Percentiles rank a stretch among this genome's conserved stretches.
phyloP scores from a whole-genome alignment of 92 coral and sea anemone species.

The Paramuricea clavata region DNA sequence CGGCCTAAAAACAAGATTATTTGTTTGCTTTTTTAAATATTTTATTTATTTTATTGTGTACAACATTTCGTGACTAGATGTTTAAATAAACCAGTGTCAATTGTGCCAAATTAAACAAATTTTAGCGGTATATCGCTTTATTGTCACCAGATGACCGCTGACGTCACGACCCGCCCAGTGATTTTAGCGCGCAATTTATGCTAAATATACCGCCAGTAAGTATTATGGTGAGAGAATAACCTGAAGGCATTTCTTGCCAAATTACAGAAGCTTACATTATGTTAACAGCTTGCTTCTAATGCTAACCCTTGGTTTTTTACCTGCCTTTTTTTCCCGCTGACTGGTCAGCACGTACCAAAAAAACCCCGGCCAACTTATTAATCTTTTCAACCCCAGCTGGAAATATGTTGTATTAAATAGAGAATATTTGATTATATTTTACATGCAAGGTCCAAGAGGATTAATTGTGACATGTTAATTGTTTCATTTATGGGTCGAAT shows the following conservation, averaged over 20 bases:
- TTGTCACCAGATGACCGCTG: background rate
- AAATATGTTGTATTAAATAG: no score
- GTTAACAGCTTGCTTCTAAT: no score
- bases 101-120: background rate
- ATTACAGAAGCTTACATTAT: no score
- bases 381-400: no score
- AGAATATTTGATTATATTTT: no score
- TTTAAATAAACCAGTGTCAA: background rate
- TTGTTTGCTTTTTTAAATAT: background rate
- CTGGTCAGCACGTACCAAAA: no score
- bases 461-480: no score
- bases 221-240: background rate
- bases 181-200: constrained; percentile 1
- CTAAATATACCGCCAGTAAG: background rate
- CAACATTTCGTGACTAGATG: background rate
- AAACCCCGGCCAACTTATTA: no score
- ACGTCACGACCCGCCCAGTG: background rate
- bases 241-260: background rate
- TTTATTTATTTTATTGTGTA: background rate
- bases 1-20: background rate
- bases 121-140: background rate
- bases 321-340: no score
- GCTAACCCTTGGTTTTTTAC: no score
- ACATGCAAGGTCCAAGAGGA: no score
- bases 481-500: no score